Evolutionary conservation across 64 coral and sea anemone species (phyloP), one percentile per base, ranked within the genome.

Genomic region (Pachyseris speciosa): DNA sequence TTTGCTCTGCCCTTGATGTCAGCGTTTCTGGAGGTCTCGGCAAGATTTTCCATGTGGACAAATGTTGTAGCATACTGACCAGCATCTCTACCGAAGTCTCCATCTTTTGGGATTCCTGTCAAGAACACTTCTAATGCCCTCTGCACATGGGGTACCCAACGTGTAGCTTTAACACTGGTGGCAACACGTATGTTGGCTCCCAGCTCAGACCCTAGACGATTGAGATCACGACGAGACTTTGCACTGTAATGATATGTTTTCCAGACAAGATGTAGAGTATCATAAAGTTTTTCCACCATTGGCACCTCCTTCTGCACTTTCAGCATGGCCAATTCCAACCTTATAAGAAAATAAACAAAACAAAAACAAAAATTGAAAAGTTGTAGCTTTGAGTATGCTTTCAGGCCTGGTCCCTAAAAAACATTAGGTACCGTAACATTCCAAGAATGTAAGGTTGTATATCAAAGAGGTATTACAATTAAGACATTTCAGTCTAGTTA

Each of bases 181-280:
- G 38, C 63, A 47, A 70, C 64, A 1, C 42, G 47, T 27, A 81
- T 58, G 57, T 51, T 44, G 37, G 43, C 65, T 73, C 69, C 68
- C 5, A 87, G 47, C 85, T 87, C 12, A 55, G 22, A 20, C 10
- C 85, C 85, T 26, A 87, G 33, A 69, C 12, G 22, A 70, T 42
- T 69, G 50, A 86, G 83, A 41, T 86, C 83, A 42, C 83, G 39
- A 67, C 63, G 38, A 69, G 83, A 86, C 63, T 86, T 86, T 42
- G 83, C 64, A 69, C 83, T 55, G 69, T 86, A 86, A 61, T 86
- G 83, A 67, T 86, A 70, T n/a, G 64, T 86, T 50, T 86, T 84
- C 53, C 80, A 84, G n/a, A n/a, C n/a, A n/a, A n/a, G n/a, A n/a
- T n/a, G n/a, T n/a, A n/a, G n/a, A 25, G 83, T 86, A 86, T 86